Conservation (phyloP, 1,140 invertebrate species). For the Nephila pilipes region DNA sequence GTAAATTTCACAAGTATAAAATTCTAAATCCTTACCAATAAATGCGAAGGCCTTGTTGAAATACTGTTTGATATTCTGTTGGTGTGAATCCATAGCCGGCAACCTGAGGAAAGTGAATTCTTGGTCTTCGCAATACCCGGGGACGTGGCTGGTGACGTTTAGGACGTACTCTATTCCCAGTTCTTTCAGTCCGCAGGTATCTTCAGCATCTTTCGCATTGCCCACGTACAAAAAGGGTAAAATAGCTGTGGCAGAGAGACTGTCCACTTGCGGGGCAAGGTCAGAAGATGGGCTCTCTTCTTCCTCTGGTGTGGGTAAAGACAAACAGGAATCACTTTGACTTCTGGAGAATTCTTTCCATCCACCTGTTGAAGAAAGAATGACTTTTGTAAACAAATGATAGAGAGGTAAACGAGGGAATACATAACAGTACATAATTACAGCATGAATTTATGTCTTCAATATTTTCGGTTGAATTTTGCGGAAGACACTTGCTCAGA, state of each 20-base stretch:
- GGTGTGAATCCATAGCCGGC: constrained; percentile 91
- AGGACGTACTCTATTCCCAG: constrained; percentile 89
- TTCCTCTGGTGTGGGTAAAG: constrained; percentile 60
- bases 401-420: too few species aligned
- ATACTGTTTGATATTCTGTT: constrained; percentile 95
- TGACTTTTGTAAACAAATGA: not conserved
- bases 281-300: not conserved
- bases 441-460: too few species aligned
- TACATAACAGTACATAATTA: too few species aligned
- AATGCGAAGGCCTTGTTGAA: constrained; percentile 95
- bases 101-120: constrained; percentile 91
- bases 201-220: constrained; percentile 91
- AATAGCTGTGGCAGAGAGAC: constrained; percentile 89
- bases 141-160: constrained; percentile 90
- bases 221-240: constrained; percentile 94
- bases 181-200: constrained; percentile 86
- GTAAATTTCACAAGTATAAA: not conserved
- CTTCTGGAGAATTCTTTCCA: constrained; percentile 81
- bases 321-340: constrained; percentile 81
- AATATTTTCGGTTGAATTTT: too few species aligned
- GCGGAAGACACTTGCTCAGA: too few species aligned
- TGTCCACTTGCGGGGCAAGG: constrained; percentile 82
- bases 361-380: constrained; percentile 80
- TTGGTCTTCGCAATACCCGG: constrained; percentile 86
- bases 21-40: constrained; percentile 88